Percentiles rank a stretch among this genome's conserved stretches.
These are phyloP conservation scores for Mystacides longicornis DNA, from an alignment of 2,888 invertebrate genomes.

Conservation along the genomic window DNA sequence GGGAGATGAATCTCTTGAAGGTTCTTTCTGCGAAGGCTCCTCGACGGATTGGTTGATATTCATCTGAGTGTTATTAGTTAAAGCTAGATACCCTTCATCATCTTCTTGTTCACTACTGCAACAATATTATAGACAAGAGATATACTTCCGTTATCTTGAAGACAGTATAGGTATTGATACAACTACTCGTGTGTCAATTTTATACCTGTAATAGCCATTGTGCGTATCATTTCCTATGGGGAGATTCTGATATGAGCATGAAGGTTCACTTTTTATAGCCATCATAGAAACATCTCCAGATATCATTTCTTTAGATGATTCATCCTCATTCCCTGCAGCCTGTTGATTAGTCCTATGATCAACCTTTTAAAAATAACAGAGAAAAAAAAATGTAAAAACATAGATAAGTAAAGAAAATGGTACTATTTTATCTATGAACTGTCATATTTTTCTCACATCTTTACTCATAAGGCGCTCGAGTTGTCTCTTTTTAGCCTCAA, in stretches of 20 bases:
- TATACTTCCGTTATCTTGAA: too few relatives aligned
- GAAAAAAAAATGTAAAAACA: not conserved
- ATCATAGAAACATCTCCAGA: not conserved
- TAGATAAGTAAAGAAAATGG: not conserved
- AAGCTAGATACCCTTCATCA: conserved; percentile 17
- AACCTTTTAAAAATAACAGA: conserved; percentile 12
- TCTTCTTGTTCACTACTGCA: conserved; percentile 20
- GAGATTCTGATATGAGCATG: conserved; percentile 10
- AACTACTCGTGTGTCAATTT: too few relatives aligned
- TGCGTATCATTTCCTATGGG: conserved; percentile 20
- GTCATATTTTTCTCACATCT: conserved; percentile 42
- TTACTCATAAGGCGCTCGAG: conserved; percentile 60
- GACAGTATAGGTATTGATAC: too few relatives aligned
- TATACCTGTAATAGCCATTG: conserved; percentile 24
- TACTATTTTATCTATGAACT: not conserved
- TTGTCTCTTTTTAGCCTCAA: conserved; percentile 57
- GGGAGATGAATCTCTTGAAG: conserved; percentile 18
- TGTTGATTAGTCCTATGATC: conserved; percentile 25
- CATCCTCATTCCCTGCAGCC: conserved; percentile 9
- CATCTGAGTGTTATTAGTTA: conserved; percentile 17
- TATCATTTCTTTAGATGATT: not conserved
- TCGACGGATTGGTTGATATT: conserved; percentile 21
- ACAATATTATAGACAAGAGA: not conserved
- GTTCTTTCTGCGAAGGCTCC: conserved; percentile 15
- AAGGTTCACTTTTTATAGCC: conserved; percentile 3